Percentiles rank a stretch among this genome's conserved stretches.
phyloP scores from a whole-genome alignment of 2,113 vertebrate genomes.

The Cynocephalus volans region DNA sequence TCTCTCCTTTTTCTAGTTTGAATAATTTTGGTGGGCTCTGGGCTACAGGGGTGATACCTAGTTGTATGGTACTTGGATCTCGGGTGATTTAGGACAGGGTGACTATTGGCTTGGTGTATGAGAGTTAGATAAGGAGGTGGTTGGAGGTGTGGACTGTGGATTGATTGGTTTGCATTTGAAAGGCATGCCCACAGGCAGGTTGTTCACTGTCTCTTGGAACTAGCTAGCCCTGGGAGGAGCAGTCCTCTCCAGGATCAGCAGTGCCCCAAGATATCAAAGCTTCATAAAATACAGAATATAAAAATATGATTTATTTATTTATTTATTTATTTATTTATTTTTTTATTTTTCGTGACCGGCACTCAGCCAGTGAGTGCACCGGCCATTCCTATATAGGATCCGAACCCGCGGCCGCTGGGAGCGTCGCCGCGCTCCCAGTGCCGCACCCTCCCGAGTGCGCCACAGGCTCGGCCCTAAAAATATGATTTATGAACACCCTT shows the following conservation, averaged over 20 bases:
- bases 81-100: neutral
- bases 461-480: no score
- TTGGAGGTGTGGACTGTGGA: neutral
- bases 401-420: no score
- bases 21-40: neutral
- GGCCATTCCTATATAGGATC: no score
- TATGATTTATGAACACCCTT: neutral
- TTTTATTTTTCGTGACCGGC: no score
- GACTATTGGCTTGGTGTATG: neutral
- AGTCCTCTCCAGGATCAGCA: constrained; percentile 6
- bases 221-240: neutral
- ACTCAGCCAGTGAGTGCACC: no score
- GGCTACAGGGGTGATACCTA: neutral
- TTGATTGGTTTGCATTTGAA: neutral
- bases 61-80: neutral
- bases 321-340: no score
- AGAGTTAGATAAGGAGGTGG: constrained; percentile 3
- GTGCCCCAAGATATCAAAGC: neutral
- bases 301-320: neutral
- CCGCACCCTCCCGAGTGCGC: no score
- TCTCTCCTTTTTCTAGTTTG: neutral
- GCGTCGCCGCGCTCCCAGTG: no score
- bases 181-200: neutral
- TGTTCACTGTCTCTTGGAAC: neutral
- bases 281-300: neutral